Conservation (phyloP, 2,113 vertebrate genomes). For the Oreochromis aureus region DNA sequence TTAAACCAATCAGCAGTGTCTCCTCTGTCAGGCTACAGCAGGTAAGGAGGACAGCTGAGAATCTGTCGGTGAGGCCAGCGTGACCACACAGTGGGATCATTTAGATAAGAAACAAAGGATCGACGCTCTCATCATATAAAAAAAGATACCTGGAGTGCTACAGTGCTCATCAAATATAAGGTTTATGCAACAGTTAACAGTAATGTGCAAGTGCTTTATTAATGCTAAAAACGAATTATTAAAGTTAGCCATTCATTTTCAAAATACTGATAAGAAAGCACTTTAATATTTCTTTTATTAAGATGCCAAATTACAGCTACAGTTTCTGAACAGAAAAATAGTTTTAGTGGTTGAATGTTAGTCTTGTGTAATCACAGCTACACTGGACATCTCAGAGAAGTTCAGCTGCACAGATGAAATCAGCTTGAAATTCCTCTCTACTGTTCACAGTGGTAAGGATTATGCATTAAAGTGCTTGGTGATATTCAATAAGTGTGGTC, state of each 20-base stretch:
- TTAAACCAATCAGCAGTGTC: background rate
- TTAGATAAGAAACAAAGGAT: background rate
- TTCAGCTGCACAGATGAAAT: background rate
- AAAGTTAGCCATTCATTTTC: background rate
- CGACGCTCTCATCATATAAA: background rate
- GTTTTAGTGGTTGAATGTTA: background rate
- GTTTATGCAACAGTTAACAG: background rate
- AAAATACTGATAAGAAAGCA: background rate
- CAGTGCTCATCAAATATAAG: background rate
- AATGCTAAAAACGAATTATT: background rate
- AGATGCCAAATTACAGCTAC: background rate
- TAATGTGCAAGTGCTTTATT: background rate
- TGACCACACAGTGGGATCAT: background rate
- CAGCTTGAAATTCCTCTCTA: background rate
- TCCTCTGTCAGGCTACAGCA: background rate
- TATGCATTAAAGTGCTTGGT: rapidly evolving
- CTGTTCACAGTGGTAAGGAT: background rate
- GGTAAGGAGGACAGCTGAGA: background rate
- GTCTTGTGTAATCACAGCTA: background rate
- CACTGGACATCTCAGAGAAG: background rate
- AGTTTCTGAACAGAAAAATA: background rate
- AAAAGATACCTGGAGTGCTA: background rate
- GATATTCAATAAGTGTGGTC: background rate
- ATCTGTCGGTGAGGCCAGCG: background rate
- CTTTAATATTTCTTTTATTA: background rate